Conservation (phyloP, 2,797 vertebrate genomes). For the Acanthurus leucopareius region DNA sequence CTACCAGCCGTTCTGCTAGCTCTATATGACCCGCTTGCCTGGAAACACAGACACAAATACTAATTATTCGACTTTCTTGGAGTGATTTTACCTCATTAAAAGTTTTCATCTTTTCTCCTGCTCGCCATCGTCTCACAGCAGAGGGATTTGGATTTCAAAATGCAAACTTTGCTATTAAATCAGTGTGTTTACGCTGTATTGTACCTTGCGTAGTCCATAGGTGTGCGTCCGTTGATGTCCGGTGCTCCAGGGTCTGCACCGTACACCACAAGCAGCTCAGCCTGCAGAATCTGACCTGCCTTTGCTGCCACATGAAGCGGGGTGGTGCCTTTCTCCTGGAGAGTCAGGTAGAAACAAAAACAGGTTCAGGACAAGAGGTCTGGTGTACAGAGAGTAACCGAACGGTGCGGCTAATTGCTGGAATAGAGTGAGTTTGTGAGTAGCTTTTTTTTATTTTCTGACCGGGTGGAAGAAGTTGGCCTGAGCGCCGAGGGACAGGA, state of each 20-base stretch:
- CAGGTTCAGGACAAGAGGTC: slow-evolving; percentile 33
- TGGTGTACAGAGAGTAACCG: slow-evolving; percentile 1
- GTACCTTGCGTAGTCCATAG: slow-evolving; percentile 97
- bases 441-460: slow-evolving; percentile 59
- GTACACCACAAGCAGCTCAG: slow-evolving; percentile 95
- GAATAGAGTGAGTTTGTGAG: slow-evolving; percentile 8
- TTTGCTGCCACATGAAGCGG: slow-evolving; percentile 96
- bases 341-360: slow-evolving; percentile 6
- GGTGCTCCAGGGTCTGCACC: slow-evolving; percentile 96
- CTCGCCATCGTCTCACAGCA: background rate
- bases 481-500: slow-evolving; percentile 96
- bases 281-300: slow-evolving; percentile 95
- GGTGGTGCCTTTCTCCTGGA: slow-evolving; percentile 96
- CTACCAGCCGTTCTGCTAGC: slow-evolving; percentile 94
- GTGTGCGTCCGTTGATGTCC: slow-evolving; percentile 95
- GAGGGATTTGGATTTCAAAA: background rate
- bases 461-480: slow-evolving; percentile 99
- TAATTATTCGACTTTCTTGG: background rate
- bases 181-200: background rate
- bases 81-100: background rate
- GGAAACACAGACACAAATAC: slow-evolving; percentile 52
- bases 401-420: slow-evolving; percentile 26
- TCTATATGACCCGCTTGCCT: slow-evolving; percentile 96
- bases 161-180: background rate
- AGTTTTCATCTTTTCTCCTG: background rate